Conservation (phyloP, 2,113 vertebrate species). For the Dendrocopos noguchii region DNA sequence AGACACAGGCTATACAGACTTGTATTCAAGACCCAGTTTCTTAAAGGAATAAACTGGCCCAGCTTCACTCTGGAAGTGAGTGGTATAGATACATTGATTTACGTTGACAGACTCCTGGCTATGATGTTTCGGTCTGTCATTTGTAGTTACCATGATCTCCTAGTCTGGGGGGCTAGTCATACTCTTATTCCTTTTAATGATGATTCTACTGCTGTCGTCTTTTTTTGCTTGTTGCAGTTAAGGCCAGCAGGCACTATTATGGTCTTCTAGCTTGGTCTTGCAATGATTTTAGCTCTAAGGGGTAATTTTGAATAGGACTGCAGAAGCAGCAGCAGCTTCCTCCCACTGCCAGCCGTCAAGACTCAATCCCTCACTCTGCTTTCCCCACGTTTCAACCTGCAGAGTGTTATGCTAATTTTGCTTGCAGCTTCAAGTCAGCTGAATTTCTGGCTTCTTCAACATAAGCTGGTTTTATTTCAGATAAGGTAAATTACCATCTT, state of each 20-base stretch:
- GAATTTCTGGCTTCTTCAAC: conserved; percentile 61
- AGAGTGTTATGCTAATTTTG: conserved; percentile 54
- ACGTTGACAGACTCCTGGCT: conserved; percentile 11
- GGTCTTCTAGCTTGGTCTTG: conserved; percentile 52
- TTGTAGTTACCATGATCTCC: conserved; percentile 29
- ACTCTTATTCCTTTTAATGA: conserved; percentile 26
- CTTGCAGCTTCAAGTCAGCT: conserved; percentile 64
- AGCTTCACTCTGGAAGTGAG: not conserved
- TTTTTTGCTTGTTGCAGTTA: conserved; percentile 42
- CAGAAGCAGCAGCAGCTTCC: conserved; percentile 20
- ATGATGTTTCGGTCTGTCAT: conserved; percentile 47
- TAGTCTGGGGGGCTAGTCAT: not conserved
- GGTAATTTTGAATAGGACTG: conserved; percentile 42
- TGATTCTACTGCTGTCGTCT: conserved; percentile 10
- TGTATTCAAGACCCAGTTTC: not conserved
- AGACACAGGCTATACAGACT: not conserved
- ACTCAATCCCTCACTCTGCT: conserved; percentile 18
- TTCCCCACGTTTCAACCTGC: conserved; percentile 61
- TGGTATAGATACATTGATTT: conserved; percentile 28
- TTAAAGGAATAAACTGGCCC: not conserved
- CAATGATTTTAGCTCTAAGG: conserved; percentile 56
- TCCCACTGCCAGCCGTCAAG: not conserved
- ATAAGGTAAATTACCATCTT: conserved; percentile 60
- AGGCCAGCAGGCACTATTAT: conserved; percentile 50
- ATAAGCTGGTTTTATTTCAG: conserved; percentile 69